These are phyloP conservation scores for Gobius niger DNA, from an alignment of 2,113 vertebrate genomes.

Conservation along the genomic window DNA sequence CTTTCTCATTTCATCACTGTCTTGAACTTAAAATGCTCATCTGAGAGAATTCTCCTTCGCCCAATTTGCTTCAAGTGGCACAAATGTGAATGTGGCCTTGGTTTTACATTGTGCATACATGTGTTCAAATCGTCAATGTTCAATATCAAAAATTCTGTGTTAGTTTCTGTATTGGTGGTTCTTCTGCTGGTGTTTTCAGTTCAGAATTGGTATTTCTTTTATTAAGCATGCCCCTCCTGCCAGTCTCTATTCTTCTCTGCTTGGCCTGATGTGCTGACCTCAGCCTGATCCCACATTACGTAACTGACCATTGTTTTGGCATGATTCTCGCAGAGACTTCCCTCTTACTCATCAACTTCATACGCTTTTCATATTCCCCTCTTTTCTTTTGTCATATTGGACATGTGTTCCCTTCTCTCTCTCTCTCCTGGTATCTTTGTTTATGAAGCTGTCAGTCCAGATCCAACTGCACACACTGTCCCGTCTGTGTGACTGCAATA, in stretches of 20 bases:
- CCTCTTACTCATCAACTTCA: conserved; percentile 16
- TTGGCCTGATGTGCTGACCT: conserved; percentile 42
- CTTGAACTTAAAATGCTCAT: too few species aligned
- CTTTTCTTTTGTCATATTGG: neutral
- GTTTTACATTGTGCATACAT: too few species aligned
- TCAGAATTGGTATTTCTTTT: neutral
- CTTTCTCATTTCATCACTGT: too few species aligned
- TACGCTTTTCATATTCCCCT: neutral
- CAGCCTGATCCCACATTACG: conserved; percentile 45
- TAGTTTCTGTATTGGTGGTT: too few species aligned
- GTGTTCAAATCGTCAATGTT: too few species aligned
- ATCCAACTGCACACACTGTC: neutral
- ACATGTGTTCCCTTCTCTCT: neutral
- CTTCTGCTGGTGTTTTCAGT: too few species aligned
- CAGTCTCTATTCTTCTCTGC: conserved; percentile 23
- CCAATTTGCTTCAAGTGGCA: too few species aligned
- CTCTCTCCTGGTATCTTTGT: neutral
- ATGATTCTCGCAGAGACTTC: conserved; percentile 21
- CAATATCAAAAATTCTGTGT: too few species aligned
- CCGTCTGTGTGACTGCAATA: neutral
- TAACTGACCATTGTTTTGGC: conserved; percentile 45
- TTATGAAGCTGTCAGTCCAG: neutral
- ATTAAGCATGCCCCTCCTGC: conserved; percentile 2
- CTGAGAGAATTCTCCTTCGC: too few species aligned
- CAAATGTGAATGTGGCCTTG: too few species aligned